A percentile compares a stretch with the other conserved stretches of the same genome.
phyloP scores from a whole-genome alignment of 1,140 invertebrate species.

The Drosophila albomicans region DNA sequence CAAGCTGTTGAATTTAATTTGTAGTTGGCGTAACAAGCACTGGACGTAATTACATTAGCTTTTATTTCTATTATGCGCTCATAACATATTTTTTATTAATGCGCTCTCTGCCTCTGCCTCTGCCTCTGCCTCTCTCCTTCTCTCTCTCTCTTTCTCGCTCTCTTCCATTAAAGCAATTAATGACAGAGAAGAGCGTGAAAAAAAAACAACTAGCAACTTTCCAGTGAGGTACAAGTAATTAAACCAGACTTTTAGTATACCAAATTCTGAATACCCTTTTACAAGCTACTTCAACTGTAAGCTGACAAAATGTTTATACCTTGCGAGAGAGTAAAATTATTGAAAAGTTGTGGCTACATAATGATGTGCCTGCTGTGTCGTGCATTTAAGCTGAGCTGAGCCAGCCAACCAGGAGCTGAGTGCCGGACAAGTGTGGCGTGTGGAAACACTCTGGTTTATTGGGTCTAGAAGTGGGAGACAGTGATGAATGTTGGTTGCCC shows the following conservation, averaged over 20 bases:
- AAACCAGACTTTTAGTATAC: slow-evolving; percentile 23
- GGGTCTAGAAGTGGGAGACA: slow-evolving; percentile 19
- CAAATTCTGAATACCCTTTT: slow-evolving; percentile 12
- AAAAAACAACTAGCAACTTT: neutral
- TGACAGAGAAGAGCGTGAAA: slow-evolving; percentile 31
- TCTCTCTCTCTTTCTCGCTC: slow-evolving; percentile 23
- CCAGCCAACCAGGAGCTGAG: neutral
- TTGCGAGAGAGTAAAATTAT: slow-evolving; percentile 30
- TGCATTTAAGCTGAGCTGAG: neutral
- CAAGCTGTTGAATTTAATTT: slow-evolving; percentile 68
- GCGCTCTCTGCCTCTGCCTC: slow-evolving; percentile 19
- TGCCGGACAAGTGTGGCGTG: neutral
- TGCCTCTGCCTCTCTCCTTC: neutral
- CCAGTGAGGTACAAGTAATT: slow-evolving; percentile 55
- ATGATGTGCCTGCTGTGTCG: slow-evolving; percentile 59
- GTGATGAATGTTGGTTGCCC: slow-evolving; percentile 27
- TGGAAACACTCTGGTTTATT: slow-evolving; percentile 31
- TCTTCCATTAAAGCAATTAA: slow-evolving; percentile 70
- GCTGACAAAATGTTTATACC: neutral
- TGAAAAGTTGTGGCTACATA: slow-evolving; percentile 61
- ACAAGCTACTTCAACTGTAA: neutral
- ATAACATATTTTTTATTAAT: slow-evolving; percentile 78
- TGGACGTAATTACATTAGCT: slow-evolving; percentile 74
- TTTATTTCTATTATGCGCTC: slow-evolving; percentile 77
- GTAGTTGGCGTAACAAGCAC: slow-evolving; percentile 57